phyloP scores from a whole-genome alignment of 2,888 invertebrate species.

The Acholoe squamosa region DNA sequence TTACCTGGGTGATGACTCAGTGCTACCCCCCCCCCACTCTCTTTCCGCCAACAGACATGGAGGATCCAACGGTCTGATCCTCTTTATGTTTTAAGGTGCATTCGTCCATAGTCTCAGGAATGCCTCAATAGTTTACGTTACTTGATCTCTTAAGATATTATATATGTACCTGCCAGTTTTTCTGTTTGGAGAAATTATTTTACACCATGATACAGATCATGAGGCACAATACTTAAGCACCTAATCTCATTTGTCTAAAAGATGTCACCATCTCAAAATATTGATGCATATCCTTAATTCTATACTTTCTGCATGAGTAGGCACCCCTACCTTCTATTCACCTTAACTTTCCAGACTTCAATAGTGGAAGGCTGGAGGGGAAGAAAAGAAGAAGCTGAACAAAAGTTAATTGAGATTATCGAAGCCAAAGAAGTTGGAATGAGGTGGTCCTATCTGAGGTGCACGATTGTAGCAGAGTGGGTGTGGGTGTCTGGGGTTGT shows the following conservation, averaged over 20 bases:
- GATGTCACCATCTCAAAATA: too few relatives aligned
- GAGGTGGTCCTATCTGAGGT: not conserved
- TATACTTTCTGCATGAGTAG: not conserved
- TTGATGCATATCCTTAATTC: not conserved
- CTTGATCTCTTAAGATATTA: too few relatives aligned
- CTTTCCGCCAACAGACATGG: not conserved
- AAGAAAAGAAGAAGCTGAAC: constrained; percentile 36
- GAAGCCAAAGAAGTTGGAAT: not conserved
- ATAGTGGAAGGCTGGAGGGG: too few relatives aligned
- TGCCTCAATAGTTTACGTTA: too few relatives aligned
- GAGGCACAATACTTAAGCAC: too few relatives aligned
- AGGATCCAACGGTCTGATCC: too few relatives aligned
- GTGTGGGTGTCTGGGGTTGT: not conserved
- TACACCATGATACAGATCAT: too few relatives aligned
- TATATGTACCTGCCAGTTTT: too few relatives aligned
- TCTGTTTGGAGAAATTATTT: too few relatives aligned
- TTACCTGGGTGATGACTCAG: constrained; percentile 25
- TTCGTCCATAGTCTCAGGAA: too few relatives aligned
- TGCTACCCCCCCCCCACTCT: not conserved
- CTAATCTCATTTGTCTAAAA: too few relatives aligned
- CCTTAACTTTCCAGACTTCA: not conserved
- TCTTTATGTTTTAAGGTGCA: too few relatives aligned
- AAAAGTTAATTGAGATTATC: constrained; percentile 24
- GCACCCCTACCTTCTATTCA: constrained; percentile 13
- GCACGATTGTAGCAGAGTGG: not conserved